Base-by-base conservation (phyloP, 2,113 vertebrate species). In the Xiphias gladius region DNA sequence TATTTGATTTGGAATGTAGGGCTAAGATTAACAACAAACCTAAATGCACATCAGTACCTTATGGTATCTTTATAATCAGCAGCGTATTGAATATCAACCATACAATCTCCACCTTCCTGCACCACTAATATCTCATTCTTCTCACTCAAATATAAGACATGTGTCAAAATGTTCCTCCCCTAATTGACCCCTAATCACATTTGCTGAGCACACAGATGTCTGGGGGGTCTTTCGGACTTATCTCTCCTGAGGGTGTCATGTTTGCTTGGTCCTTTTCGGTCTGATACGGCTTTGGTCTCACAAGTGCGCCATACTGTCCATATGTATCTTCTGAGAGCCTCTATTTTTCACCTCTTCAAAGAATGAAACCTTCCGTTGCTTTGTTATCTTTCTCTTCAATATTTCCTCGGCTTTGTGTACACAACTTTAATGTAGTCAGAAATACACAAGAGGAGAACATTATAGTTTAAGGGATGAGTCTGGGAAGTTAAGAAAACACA, bases 181-280 rank as follows among this genome's bases (percentile, higher is more conserved):
- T 89, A 90, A 89, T 86, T 88, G 85, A 87, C 59, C 74, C 88
- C 84, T 94, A 94, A 94, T 95, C 89, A 82, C 92, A 94, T 94
- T 92, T 93, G 61, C 87, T 89, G 87, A 92, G 79, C 90, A 92
- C 88, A 91, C 93, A 94, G 83, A 87, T 26, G 77, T 87, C 86
- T 88, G 88, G 77, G 90, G 86, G 89, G 86, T 89, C 79, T 24
- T 77, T 78, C 52, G 48, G 73, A 62, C 67, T 71, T 85, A 20
- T 79, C 79, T 87, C 87, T 92, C 83, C 68, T 30, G 71, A 85
- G 86, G 91, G 90, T 90, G 89, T 94, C 87, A 69, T 64, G 85
- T 94, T 94, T 91, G 78, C 82, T 65, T 41, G 0, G 73, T 24
- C 64, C 48, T 54, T 68, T 86, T 69, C 58, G 12, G 20, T 55